Conservation (phyloP, 2,888 invertebrate species). For the Pilophorus perplexus region DNA sequence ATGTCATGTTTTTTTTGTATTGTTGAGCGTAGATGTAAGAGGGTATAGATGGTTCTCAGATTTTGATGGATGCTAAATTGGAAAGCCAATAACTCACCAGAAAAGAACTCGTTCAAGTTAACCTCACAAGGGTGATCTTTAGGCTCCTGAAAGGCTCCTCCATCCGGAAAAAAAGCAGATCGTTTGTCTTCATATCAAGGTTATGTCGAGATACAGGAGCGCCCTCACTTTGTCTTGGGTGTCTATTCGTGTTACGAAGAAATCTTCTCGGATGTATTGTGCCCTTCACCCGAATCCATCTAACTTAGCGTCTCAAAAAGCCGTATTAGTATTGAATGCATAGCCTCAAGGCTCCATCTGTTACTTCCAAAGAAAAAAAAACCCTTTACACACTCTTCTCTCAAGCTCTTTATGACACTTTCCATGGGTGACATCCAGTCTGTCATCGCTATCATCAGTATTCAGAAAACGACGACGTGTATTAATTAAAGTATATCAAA, state of each 20-base stretch:
- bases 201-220: slow-evolving; percentile 21
- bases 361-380: too few species aligned
- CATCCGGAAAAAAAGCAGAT: slow-evolving; percentile 31
- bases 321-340: slow-evolving; percentile 26
- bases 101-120: background rate
- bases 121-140: background rate
- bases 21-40: too few species aligned
- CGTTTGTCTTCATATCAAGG: slow-evolving; percentile 41
- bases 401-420: too few species aligned
- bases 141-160: slow-evolving; percentile 4
- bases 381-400: too few species aligned
- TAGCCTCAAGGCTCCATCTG: slow-evolving; percentile 7
- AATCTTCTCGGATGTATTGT: slow-evolving; percentile 27
- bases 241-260: slow-evolving; percentile 35
- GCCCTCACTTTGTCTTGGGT: slow-evolving; percentile 35
- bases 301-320: slow-evolving; percentile 38
- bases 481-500: too few species aligned
- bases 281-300: slow-evolving; percentile 26
- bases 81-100: background rate
- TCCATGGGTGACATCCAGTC: too few species aligned
- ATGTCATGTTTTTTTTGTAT: too few species aligned
- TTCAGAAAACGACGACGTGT: too few species aligned
- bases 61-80: background rate
- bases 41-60: too few species aligned
- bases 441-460: too few species aligned